A percentile compares a stretch with the other conserved stretches of the same genome.
Conservation (phyloP, 2,888 invertebrate species). For the Aelia acuminata region DNA sequence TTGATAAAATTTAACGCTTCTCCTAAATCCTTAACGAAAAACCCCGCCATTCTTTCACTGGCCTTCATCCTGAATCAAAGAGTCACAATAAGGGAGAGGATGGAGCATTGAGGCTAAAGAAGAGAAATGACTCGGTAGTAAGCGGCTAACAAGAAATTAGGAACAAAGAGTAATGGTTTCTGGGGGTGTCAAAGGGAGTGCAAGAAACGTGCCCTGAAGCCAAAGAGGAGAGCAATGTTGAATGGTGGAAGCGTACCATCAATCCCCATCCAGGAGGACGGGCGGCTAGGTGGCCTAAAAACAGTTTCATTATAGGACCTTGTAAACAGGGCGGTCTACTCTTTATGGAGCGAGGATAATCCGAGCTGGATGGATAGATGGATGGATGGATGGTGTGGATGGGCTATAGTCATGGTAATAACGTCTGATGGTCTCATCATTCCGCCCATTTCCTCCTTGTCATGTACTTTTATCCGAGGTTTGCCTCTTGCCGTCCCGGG, state of each 20-base stretch:
- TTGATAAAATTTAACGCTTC: neutral
- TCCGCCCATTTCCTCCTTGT: neutral
- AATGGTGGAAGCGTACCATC: neutral
- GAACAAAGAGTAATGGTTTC: constrained; percentile 34
- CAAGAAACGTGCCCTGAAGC: constrained; percentile 23
- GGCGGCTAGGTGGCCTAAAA: constrained; percentile 2
- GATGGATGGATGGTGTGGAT: neutral
- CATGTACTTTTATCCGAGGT: neutral
- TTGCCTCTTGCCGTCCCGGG: neutral
- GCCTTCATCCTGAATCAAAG: neutral
- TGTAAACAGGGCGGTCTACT: neutral
- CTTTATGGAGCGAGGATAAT: neutral
- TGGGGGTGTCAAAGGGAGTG: neutral
- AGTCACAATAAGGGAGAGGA: constrained; percentile 10
- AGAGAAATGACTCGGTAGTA: constrained; percentile 20
- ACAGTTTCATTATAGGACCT: constrained; percentile 34
- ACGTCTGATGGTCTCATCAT: neutral
- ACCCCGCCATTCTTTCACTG: neutral
- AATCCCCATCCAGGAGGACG: neutral
- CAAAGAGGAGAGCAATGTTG: neutral
- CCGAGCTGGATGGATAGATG: neutral
- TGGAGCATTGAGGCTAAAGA: constrained; percentile 32
- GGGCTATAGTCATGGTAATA: neutral
- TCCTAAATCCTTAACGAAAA: neutral
- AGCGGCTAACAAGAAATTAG: constrained; percentile 38